Base-by-base conservation (phyloP, 1,140 invertebrate species). In the Orius laevigatus region DNA sequence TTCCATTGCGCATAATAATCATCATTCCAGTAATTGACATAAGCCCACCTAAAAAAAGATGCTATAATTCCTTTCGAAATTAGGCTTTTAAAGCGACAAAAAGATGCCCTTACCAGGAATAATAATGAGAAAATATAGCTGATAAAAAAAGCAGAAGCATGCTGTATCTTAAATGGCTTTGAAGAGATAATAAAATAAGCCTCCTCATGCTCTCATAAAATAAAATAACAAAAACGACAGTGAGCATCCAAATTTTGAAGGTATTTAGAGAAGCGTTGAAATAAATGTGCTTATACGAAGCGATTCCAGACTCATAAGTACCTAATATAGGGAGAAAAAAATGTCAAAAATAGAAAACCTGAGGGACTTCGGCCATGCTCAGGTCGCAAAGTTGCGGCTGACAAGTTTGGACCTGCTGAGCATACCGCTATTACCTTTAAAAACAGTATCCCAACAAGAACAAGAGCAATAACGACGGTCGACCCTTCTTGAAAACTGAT, bases 1-100 rank as follows among this genome's bases (percentile, higher is more conserved):
- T 78, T 74, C 76, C 76, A 80, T 56, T 80, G 77, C 8, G 68
- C 75, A 62, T 83, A 85, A 57, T 79, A 84, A 46, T 83, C 81
- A 54, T 87, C 84, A 57, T 88, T 88, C 70, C 79, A 83, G 58
- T 86, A 87, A 63, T 84, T 86, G 48, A 84, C 76, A 54, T 80
- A 82, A 15, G 73, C 73, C 84, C 84, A 88, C 81, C 58, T 59
- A 16, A 1, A 56, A 56, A 51, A 35, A 9, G n/a, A n/a, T n/a
- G n/a, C n/a, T n/a, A n/a, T n/a, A n/a, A 41, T 41, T 9, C 14
- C 8, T 41, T n/a, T 41, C 15, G 14, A 14, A 9, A n/a, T 8
- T 8, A 14, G 15, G 6, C 11, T 9, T 41, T n/a, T 41, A 41
- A 9, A 48, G 14, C 33, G 10, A 36, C n/a, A 16, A 38, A 16